These are phyloP conservation scores for Rhadina sibilatrix DNA, from an alignment of 2,113 vertebrate genomes.

Conservation along the genomic window DNA sequence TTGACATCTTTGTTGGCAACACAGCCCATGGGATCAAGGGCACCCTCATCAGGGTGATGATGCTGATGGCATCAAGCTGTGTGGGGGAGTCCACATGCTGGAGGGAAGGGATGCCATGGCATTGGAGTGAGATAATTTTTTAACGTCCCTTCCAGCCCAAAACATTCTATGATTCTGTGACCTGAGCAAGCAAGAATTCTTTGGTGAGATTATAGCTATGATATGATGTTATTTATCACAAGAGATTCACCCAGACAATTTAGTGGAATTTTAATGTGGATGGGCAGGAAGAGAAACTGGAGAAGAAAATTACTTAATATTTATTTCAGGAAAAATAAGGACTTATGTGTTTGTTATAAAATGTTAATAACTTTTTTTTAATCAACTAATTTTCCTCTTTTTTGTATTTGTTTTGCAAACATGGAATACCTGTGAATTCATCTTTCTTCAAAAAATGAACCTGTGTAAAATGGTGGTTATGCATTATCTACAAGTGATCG, in stretches of 20 bases:
- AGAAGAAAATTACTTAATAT: neutral
- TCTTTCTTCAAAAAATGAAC: neutral
- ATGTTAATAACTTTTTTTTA: neutral
- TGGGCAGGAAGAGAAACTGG: accelerated
- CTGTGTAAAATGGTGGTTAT: neutral
- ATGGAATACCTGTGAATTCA: neutral
- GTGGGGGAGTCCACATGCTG: neutral
- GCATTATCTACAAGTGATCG: neutral
- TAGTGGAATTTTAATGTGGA: neutral
- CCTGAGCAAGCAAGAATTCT: neutral
- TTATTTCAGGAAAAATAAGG: neutral
- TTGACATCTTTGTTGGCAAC: neutral
- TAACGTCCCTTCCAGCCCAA: neutral
- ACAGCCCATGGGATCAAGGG: accelerated
- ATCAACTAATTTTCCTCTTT: neutral
- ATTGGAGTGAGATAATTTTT: neutral
- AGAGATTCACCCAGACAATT: neutral
- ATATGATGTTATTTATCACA: neutral
- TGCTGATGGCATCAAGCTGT: neutral
- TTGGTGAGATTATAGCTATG: neutral
- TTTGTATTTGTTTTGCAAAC: neutral
- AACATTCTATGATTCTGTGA: neutral
- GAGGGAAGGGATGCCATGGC: neutral
- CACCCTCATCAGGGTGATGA: neutral
- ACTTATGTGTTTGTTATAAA: neutral